A percentile compares a stretch with the other conserved stretches of the same genome.
These are phyloP conservation scores for Metacarcinus magister DNA, from an alignment of 2,888 invertebrate species.

Conservation along the genomic window DNA sequence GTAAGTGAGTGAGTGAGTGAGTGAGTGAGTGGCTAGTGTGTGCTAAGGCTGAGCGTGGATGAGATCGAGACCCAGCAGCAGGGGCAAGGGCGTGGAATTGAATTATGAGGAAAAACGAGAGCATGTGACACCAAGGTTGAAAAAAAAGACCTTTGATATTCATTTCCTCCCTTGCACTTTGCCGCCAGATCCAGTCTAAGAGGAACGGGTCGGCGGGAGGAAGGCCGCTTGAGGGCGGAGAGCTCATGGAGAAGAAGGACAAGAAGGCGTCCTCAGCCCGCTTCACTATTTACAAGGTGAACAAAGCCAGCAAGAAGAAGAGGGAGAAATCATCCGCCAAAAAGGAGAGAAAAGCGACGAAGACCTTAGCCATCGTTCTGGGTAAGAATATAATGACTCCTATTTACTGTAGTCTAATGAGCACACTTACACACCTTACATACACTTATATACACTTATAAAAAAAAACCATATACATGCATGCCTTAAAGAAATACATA, in stretches of 20 bases:
- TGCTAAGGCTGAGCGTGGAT: not conserved
- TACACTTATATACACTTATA: not conserved
- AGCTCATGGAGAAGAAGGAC: conserved; percentile 84
- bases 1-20: not conserved
- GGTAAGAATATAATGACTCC: conserved; percentile 88
- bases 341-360: conserved; percentile 98
- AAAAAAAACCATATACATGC: conserved; percentile 33
- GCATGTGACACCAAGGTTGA: not conserved
- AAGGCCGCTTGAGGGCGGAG: conserved; percentile 88
- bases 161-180: conserved; percentile 16
- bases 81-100: not conserved
- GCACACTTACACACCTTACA: not conserved
- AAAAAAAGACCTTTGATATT: not conserved
- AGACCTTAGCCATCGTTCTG: conserved; percentile 98
- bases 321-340: conserved; percentile 96
- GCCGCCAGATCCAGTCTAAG: conserved; percentile 71
- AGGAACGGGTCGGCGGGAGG: conserved; percentile 84
- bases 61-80: not conserved
- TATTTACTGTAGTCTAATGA: not conserved
- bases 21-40: not conserved
- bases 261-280: conserved; percentile 87
- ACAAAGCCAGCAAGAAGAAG: conserved; percentile 97
- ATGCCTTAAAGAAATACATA: conserved; percentile 48
- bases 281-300: conserved; percentile 96
- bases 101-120: not conserved